A percentile compares a stretch with the other conserved stretches of the same genome.
These are phyloP conservation scores for Geopemphigus sp. DNA, from an alignment of 1,140 invertebrate genomes.

Conservation along the genomic window DNA sequence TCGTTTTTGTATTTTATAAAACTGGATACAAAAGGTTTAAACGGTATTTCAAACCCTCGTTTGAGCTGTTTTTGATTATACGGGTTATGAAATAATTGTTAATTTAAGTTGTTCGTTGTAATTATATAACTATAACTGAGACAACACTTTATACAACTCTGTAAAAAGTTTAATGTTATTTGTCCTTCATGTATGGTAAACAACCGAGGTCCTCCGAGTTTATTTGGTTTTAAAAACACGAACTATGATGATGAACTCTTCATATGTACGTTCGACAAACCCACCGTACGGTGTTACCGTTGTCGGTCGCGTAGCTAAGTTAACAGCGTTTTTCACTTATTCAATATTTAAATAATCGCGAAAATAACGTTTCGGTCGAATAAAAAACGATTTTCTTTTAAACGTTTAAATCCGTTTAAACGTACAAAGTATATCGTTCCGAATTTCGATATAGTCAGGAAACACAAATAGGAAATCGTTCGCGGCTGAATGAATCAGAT, in stretches of 20 bases:
- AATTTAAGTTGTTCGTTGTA: background rate
- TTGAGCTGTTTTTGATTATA: background rate
- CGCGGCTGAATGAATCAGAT: constrained; percentile 2
- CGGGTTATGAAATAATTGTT: background rate
- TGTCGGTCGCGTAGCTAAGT: no score
- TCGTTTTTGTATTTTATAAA: no score
- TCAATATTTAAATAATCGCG: no score
- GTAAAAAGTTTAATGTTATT: no score
- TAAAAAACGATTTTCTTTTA: background rate
- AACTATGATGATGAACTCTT: no score
- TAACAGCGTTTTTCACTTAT: no score
- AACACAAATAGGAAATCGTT: constrained; percentile 7
- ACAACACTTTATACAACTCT: background rate
- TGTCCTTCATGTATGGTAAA: no score
- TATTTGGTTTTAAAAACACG: no score
- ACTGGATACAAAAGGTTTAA: background rate
- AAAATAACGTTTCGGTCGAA: no score
- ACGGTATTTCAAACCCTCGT: background rate
- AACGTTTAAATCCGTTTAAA: background rate
- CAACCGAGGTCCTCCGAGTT: no score
- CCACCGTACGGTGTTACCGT: no score
- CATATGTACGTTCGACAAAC: no score
- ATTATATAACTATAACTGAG: background rate
- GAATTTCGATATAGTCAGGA: background rate
- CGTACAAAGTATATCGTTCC: background rate